Evolutionary conservation across 2,888 invertebrate species (phyloP), one percentile per base, ranked within the genome.

Genomic region (Dicranocentrus wangi): DNA sequence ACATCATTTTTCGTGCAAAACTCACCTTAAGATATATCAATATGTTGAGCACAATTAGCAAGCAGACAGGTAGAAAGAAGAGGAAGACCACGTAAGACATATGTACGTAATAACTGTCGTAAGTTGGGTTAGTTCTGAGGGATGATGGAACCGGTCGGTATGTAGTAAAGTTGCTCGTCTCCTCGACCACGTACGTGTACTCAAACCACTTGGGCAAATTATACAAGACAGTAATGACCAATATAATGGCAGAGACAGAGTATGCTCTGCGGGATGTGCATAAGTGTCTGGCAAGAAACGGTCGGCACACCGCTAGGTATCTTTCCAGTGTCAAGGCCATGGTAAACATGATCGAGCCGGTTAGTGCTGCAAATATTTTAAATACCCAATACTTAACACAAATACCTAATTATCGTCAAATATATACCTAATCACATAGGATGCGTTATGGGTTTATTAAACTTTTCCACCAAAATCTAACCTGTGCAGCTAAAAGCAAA

Each of bases 131-230:
- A 10, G 7, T 32, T 42, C 72, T 70, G 8, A 84, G 51, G 1
- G 25, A n/a, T 7, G 81, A 82, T 17, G 82, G 71, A 15, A 71
- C 43, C 10, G 84, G 82, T 13, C 81, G 55, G 13, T 80, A 69
- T 28, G 71, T 66, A 15, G 63, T 76, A 8, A 81, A 70, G 27
- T 70, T 68, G n/a, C 69, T 81, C 1, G 80, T 60, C 23, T 42
- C 17, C 13, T 71, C 82, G 0, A 69, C 71, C 17, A 58, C 69
- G 69, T 82, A 86, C 19, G 58, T 68, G 47, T 68, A 76, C 58
- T 86, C 84, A 69, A 43, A 83, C 83, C 83, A 86, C 21, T 81
- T 71, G 8, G 85, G 83, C 2, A 76, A n/a, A 76, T 85, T 85
- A 69, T 82, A 86, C 7, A 83, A 19, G 5, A 80, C 75, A 0